Evolutionary conservation across 2,888 invertebrate genomes (phyloP).

Genomic region (Leucania comma): DNA sequence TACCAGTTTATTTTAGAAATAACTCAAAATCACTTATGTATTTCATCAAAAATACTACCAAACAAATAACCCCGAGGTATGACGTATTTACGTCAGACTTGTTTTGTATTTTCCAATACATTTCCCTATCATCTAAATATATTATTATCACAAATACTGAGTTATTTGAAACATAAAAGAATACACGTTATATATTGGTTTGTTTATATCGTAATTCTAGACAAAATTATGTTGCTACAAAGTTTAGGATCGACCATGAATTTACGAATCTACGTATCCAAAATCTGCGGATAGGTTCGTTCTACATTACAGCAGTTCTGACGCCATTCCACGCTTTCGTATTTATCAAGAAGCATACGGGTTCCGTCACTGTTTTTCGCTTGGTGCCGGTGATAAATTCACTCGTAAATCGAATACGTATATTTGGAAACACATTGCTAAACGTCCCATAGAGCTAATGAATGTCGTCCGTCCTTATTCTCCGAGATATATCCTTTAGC

Average conservation of each 20-base stretch:
- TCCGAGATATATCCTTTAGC: conserved; percentile 33
- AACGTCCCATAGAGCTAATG: conserved; percentile 38
- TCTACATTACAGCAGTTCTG: conserved; percentile 24
- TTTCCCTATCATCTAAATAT: conserved; percentile 21
- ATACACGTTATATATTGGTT: conserved; percentile 29
- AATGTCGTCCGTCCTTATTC: conserved; percentile 44
- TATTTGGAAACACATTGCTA: conserved; percentile 44
- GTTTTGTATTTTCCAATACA: conserved; percentile 22
- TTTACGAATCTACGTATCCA: conserved; percentile 6
- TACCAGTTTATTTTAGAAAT: background rate
- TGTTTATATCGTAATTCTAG: conserved; percentile 41
- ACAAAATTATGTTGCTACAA: conserved; percentile 19
- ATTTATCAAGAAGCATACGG: conserved; percentile 44
- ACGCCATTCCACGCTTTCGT: conserved; percentile 35
- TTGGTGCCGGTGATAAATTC: conserved; percentile 50
- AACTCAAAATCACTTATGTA: conserved; percentile 14
- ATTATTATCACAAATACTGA: conserved; percentile 30
- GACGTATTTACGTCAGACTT: conserved; percentile 29
- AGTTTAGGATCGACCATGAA: conserved; percentile 7
- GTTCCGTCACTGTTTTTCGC: conserved; percentile 47
- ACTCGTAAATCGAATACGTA: conserved; percentile 40
- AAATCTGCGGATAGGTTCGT: background rate
- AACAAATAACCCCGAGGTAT: conserved; percentile 13
- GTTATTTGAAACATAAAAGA: conserved; percentile 43
- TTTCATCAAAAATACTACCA: conserved; percentile 16